A percentile compares a stretch with the other conserved stretches of the same genome.
These are phyloP conservation scores for Balearica regulorum DNA, from an alignment of 2,797 vertebrate species.

Conservation along the genomic window DNA sequence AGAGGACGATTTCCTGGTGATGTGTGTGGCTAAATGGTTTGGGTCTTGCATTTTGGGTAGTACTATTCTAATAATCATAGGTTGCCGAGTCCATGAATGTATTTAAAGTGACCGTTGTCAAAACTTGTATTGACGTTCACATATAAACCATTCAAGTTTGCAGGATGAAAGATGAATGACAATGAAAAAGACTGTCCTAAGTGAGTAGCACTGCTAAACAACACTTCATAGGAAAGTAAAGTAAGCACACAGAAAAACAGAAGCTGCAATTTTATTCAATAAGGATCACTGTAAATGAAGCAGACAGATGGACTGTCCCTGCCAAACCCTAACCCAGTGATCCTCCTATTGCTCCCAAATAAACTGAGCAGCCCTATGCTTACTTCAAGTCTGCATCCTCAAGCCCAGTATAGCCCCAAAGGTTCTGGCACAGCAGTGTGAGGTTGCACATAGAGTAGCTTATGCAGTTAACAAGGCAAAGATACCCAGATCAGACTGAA, in stretches of 20 bases:
- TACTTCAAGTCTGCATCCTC: not conserved
- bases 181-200: not conserved
- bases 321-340: not conserved
- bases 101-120: not conserved
- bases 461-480: not conserved
- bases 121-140: not conserved
- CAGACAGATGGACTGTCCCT: not conserved
- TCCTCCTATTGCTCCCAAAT: not conserved
- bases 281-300: not conserved
- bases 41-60: not conserved
- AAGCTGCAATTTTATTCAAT: slow-evolving; percentile 7
- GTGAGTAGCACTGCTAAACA: not conserved
- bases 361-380: not conserved
- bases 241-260: not conserved
- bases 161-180: not conserved
- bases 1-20: not conserved
- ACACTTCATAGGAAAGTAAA: not conserved
- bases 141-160: not conserved
- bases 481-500: not conserved
- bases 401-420: not conserved
- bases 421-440: not conserved
- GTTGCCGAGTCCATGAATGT: not conserved
- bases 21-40: not conserved
- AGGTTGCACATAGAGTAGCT: not conserved
- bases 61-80: not conserved